phyloP scores from a whole-genome alignment of 2,888 invertebrate species.

The Antitype chi region DNA sequence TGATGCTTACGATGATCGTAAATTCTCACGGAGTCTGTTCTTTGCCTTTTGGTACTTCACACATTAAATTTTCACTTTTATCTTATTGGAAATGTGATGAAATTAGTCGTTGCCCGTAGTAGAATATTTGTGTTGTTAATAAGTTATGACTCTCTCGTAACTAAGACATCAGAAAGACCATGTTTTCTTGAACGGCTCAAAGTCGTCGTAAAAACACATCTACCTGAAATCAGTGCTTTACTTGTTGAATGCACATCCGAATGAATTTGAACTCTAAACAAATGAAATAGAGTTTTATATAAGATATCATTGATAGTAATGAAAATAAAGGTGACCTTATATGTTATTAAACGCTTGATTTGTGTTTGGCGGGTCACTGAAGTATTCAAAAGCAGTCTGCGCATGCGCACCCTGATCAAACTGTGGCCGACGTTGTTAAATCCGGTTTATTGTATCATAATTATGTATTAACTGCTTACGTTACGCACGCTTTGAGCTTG shows the following conservation, averaged over 20 bases:
- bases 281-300: constrained; percentile 55
- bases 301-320: constrained; percentile 49
- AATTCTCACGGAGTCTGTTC: constrained; percentile 48
- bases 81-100: constrained; percentile 55
- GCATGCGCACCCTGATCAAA: constrained; percentile 39
- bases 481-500: constrained; percentile 37
- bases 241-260: constrained; percentile 52
- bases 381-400: constrained; percentile 50
- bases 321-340: constrained; percentile 74
- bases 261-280: constrained; percentile 69
- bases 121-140: constrained; percentile 66
- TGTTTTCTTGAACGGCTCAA: constrained; percentile 72
- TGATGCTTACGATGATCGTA: constrained; percentile 48
- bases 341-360: constrained; percentile 68
- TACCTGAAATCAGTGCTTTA: constrained; percentile 75
- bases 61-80: constrained; percentile 60
- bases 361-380: constrained; percentile 53
- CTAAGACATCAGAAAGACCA: constrained; percentile 63
- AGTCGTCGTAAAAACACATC: constrained; percentile 73
- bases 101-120: constrained; percentile 36
- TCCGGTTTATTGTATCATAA: constrained; percentile 64
- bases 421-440: constrained; percentile 42
- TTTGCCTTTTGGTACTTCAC: constrained; percentile 41
- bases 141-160: constrained; percentile 68
- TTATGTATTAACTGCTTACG: constrained; percentile 52